Conservation (phyloP, 1,140 invertebrate species). For the Drosophila pseudoobscura region DNA sequence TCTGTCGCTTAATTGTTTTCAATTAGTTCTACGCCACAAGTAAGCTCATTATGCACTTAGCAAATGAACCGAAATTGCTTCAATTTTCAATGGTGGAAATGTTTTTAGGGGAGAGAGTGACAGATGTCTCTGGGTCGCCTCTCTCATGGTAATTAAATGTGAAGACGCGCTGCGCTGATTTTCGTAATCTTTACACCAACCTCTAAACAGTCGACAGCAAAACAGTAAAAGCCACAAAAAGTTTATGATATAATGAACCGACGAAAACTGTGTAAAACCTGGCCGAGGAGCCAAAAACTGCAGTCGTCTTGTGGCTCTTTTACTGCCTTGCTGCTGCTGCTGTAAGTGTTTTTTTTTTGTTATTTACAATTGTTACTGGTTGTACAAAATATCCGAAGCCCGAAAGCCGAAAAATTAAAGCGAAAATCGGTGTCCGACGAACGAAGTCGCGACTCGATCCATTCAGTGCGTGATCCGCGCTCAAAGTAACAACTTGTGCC, state of each 20-base stretch:
- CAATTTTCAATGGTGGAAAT: slow-evolving; percentile 19
- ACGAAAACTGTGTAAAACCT: slow-evolving; percentile 38
- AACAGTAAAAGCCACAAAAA: slow-evolving; percentile 35
- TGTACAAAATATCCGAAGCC: slow-evolving; percentile 33
- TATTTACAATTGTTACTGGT: slow-evolving; percentile 41
- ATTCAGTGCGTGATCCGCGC: slow-evolving; percentile 74
- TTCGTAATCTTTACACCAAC: slow-evolving; percentile 58
- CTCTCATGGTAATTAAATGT: slow-evolving; percentile 50
- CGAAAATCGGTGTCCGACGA: slow-evolving; percentile 15
- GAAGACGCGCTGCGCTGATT: slow-evolving; percentile 33
- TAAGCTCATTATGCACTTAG: slow-evolving; percentile 55
- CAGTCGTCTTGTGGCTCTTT: slow-evolving; percentile 26
- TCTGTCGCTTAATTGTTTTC: slow-evolving; percentile 58
- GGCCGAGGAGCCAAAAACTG: slow-evolving; percentile 35
- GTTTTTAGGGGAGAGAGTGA: background rate
- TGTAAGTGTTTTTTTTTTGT: slow-evolving; percentile 8
- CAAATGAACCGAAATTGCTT: slow-evolving; percentile 4
- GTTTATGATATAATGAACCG: slow-evolving; percentile 69
- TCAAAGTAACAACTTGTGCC: slow-evolving; percentile 63
- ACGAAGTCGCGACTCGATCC: slow-evolving; percentile 28
- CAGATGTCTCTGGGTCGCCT: slow-evolving; percentile 16
- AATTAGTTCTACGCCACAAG: slow-evolving; percentile 53
- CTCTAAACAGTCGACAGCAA: slow-evolving; percentile 29
- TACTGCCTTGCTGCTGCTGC: slow-evolving; percentile 12
- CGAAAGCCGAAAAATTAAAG: slow-evolving; percentile 31